These are phyloP conservation scores for Eurosta solidaginis DNA, from an alignment of 1,140 invertebrate genomes.

Conservation along the genomic window DNA sequence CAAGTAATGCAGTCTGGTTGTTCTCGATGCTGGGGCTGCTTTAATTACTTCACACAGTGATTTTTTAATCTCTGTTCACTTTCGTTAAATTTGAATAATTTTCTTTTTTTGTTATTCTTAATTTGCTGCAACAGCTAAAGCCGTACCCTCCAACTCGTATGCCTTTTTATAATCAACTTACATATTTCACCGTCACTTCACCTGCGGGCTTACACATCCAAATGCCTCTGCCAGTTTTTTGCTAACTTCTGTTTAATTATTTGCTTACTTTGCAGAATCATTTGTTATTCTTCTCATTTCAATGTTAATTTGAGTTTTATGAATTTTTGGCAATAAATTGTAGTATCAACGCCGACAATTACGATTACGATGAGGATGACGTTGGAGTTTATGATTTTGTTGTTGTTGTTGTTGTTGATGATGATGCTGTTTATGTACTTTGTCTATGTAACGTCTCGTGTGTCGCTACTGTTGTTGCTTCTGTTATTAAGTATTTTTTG, in stretches of 20 bases:
- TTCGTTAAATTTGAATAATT: too few species aligned
- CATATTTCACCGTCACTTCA: too few species aligned
- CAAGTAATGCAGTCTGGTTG: too few species aligned
- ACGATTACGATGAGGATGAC: neutral
- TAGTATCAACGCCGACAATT: neutral
- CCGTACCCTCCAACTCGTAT: too few species aligned
- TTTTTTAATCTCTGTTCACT: too few species aligned
- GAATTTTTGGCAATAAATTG: slow-evolving; percentile 26
- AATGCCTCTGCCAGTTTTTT: neutral
- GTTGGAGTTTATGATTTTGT: slow-evolving; percentile 7
- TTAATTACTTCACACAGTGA: too few species aligned
- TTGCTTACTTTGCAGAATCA: too few species aligned
- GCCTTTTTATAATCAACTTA: too few species aligned
- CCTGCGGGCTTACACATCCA: neutral
- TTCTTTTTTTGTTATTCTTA: too few species aligned
- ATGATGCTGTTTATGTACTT: neutral
- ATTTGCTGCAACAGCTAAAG: too few species aligned
- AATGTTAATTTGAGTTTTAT: slow-evolving; percentile 4
- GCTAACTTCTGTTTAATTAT: neutral
- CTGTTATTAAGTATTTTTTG: neutral
- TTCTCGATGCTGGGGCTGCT: too few species aligned
- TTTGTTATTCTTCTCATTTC: neutral
- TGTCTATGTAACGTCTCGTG: neutral
- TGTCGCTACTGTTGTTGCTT: neutral
- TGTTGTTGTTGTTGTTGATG: neutral